phyloP scores from a whole-genome alignment of 1,140 invertebrate genomes.

The Belonocnema kinseyi region DNA sequence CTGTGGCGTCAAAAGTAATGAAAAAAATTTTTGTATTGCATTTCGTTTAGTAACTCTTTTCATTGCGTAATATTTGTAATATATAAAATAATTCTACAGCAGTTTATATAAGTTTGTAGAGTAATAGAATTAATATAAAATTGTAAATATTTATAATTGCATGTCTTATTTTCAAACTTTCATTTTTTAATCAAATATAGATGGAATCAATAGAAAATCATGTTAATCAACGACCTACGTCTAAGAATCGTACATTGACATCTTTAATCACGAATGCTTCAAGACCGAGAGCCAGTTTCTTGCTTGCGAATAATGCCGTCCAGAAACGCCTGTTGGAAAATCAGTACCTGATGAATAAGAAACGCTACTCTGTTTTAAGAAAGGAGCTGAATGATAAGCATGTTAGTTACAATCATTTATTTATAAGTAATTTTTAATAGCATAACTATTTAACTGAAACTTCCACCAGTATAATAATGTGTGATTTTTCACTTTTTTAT shows the following conservation, averaged over 20 bases:
- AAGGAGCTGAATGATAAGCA: conserved; percentile 61
- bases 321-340: conserved; percentile 56
- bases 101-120: too few relatives aligned
- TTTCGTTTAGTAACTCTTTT: neutral
- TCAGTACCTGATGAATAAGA: conserved; percentile 56
- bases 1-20: neutral
- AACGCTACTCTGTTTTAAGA: conserved; percentile 49
- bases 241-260: neutral
- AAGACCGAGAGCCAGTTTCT: neutral
- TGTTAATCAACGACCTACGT: neutral
- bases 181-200: neutral
- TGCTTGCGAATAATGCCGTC: neutral
- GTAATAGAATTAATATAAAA: too few relatives aligned
- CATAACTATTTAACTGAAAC: neutral
- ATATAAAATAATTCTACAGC: too few relatives aligned
- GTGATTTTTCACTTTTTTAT: too few relatives aligned
- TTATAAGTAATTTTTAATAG: neutral
- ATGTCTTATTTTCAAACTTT: too few relatives aligned
- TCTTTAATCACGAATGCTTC: neutral
- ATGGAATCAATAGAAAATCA: neutral
- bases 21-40: neutral
- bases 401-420: conserved; percentile 43
- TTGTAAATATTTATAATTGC: too few relatives aligned
- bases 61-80: too few relatives aligned
- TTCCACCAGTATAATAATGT: too few relatives aligned